Evolutionary conservation across 2,797 vertebrate species (phyloP), one percentile per base, ranked within the genome.

Genomic region (Enteromius anoplus): DNA sequence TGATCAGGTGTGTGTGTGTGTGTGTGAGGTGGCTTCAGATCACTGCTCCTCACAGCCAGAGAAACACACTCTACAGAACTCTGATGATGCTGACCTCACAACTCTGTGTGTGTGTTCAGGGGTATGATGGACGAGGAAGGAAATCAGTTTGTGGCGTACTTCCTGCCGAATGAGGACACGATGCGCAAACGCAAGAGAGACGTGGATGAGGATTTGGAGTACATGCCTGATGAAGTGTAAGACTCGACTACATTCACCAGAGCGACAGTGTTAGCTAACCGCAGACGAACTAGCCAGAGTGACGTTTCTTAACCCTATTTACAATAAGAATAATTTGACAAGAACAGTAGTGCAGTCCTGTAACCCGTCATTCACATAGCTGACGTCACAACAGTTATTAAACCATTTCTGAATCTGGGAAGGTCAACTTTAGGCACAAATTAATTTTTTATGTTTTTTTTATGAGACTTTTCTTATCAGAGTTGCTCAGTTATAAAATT

Each of bases 51-150:
- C 47, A 15, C 49, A 17, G 49, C 53, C 53, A 21, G 51, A 55
- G 19, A 55, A 55, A n/a, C 53, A 14, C 0, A 10, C 21, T 10
- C 55, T 23, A 19, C 19, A 53, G 7, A 10, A 55, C 21, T 0
- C 55, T 5, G 55, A 58, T 2, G 19, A n/a, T n/a, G 21, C 21
- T n/a, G 21, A 58, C 3, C 9, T 58, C 8, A n/a, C 3, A 9
- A 3, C 21, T 55, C 8, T 7, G 1, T 49, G 10, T 78, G 12
- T 89, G n/a, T 75, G 15, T 58, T 21, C 90, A 99, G 97, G 87
- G 97, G 97, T 84, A 99, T 99, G 97, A 98, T 98, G 97, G 97
- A 99, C 2, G 97, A 99, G 87, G 97, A 99, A 90, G 97, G 97
- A 85, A 99, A 99, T 90, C 97, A 99, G 92, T 98, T 99, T 87